Base-by-base conservation (phyloP, 1,140 invertebrate genomes). In the Pseudomyrmex pallidus region DNA sequence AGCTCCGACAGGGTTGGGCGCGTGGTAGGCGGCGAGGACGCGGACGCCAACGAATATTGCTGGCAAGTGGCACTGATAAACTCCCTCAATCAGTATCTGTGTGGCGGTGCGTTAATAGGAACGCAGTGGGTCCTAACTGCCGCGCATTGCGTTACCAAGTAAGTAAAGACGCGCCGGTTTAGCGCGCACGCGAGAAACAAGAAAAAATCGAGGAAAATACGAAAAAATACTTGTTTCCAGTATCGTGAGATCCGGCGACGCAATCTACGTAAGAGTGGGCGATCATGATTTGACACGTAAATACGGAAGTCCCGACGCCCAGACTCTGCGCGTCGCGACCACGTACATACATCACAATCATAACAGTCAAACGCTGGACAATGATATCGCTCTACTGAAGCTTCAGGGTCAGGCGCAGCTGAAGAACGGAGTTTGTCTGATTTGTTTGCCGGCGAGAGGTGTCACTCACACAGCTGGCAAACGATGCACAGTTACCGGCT, bases 281-380 rank as follows among this genome's bases (percentile, higher is more conserved):
- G 98, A 99, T 91, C 98, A 99, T 90, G 98, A 99, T 94, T 93
- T 99, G 74, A 98, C 98, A 1, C 94, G 96, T 12, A 98, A 98
- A 91, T 97, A 97, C 87, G 97, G 97, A 15, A 98, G 97, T 85
- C 97, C 97, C 0, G 97, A 97, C 2, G 98, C 98, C 0, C 98
- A 98, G 94, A 98, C 98, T 0, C 94, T 98, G 15, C 94, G 97
- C 20, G 97, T 99, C 5, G 97, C 97, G 25, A 98, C 98, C 15
- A 99, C 98, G 0, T 99, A 99, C 92, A 99, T 99, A 63, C 98
- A 99, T 92, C 98, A 99, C 89, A 98, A 99, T 93, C 98, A 99
- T 94, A 99, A 99, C 92, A 98, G 97, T 84, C 98, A 99, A 93
- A 99, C 98, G 0, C 94, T 99, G 83, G 98, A 99, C 91, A 99